Evolutionary conservation across 2,888 invertebrate genomes (phyloP).

Genomic region (Drosophila multiciliata): DNA sequence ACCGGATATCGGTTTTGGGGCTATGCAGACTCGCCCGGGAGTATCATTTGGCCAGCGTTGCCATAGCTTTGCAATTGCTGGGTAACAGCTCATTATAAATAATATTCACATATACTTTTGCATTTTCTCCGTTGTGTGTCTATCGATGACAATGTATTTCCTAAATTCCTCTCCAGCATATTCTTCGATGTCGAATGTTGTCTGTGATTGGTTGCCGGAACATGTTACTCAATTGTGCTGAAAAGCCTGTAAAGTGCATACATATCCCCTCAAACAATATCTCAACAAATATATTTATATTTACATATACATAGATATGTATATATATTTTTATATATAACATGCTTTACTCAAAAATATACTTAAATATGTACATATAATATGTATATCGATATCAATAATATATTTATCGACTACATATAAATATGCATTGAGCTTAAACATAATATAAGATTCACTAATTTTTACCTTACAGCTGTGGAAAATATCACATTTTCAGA

Average conservation of each 20-base stretch:
- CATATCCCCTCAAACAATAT: background rate
- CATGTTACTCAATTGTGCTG: background rate
- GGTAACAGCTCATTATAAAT: slow-evolving; percentile 60
- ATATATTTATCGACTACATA: background rate
- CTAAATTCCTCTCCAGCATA: slow-evolving; percentile 7
- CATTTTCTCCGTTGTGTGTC: background rate
- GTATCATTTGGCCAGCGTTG: slow-evolving; percentile 29
- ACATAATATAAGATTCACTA: background rate
- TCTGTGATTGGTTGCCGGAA: background rate
- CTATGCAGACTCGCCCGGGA: background rate
- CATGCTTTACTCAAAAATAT: background rate
- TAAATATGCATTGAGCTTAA: background rate
- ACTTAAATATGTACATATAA: background rate
- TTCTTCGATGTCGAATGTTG: slow-evolving; percentile 10
- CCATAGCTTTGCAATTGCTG: slow-evolving; percentile 46
- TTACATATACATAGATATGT: background rate
- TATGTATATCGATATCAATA: background rate
- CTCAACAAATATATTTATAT: no score
- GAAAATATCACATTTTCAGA: slow-evolving; percentile 56
- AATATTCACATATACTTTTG: slow-evolving; percentile 23
- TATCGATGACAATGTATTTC: background rate
- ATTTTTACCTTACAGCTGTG: slow-evolving; percentile 36
- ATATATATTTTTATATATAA: background rate
- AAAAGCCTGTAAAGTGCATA: background rate
- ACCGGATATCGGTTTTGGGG: slow-evolving; percentile 56